Evolutionary conservation across 2,888 invertebrate species (phyloP).

Genomic region (Listrodromus nycthemerus): DNA sequence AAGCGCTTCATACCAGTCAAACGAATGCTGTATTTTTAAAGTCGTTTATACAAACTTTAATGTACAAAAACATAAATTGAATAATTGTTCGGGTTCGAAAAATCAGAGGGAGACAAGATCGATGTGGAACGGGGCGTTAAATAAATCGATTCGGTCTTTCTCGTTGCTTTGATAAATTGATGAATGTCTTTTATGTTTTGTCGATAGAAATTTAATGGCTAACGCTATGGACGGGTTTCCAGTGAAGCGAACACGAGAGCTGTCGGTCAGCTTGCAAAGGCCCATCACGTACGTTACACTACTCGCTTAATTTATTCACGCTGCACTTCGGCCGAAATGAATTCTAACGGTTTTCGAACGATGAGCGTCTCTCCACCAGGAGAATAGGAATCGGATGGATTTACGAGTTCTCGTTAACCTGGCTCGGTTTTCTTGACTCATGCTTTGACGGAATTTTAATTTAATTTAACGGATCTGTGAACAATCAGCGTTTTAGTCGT

Average conservation of each 20-base stretch:
- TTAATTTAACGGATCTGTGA: background rate
- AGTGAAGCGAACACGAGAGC: slow-evolving; percentile 47
- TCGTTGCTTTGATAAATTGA: too few relatives aligned
- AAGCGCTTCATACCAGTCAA: too few relatives aligned
- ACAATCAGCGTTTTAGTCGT: too few relatives aligned
- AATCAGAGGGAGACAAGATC: too few relatives aligned
- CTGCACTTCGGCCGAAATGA: slow-evolving; percentile 52
- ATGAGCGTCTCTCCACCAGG: slow-evolving; percentile 29
- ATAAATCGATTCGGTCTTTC: too few relatives aligned
- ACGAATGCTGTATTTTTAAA: too few relatives aligned
- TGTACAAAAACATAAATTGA: too few relatives aligned
- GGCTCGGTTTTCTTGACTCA: background rate
- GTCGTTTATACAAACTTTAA: too few relatives aligned
- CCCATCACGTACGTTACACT: slow-evolving; percentile 53
- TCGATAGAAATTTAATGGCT: background rate
- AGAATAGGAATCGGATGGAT: background rate
- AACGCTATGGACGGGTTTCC: background rate
- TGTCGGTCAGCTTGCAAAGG: slow-evolving; percentile 24
- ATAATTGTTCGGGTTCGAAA: too few relatives aligned
- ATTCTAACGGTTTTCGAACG: slow-evolving; percentile 62
- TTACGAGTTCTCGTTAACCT: background rate
- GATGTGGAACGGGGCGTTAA: too few relatives aligned
- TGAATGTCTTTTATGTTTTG: background rate
- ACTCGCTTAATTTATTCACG: slow-evolving; percentile 51
- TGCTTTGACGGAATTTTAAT: background rate